Evolutionary conservation across 2,888 invertebrate genomes (phyloP).

Genomic region (Athalia cordata): DNA sequence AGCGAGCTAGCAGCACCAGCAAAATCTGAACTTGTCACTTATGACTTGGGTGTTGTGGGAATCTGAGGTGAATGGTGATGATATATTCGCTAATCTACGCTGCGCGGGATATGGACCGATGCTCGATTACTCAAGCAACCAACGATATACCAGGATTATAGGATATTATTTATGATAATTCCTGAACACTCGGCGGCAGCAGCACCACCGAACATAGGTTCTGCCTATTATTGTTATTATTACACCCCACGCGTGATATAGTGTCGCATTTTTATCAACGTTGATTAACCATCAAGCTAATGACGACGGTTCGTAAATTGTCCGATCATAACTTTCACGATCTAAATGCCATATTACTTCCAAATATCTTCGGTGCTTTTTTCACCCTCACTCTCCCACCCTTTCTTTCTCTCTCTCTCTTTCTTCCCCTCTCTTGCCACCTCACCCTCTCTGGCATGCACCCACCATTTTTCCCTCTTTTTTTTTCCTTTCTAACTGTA

Average conservation of each 20-base stretch:
- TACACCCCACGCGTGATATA: conserved; percentile 22
- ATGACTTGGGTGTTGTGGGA: conserved; percentile 10
- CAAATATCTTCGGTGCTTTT: conserved; percentile 37
- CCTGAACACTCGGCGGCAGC: conserved; percentile 12
- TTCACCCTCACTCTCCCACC: not conserved
- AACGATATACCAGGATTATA: conserved; percentile 2
- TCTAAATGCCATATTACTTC: conserved; percentile 32
- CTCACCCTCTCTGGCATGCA: conserved; percentile 38
- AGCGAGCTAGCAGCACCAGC: not conserved
- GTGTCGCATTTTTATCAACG: conserved; percentile 17
- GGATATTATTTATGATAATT: conserved; percentile 24
- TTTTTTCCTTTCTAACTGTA: conserved; percentile 41
- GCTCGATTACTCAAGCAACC: not conserved
- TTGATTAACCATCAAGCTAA: conserved; percentile 49
- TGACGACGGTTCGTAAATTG: conserved; percentile 48
- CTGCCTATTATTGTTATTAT: not conserved
- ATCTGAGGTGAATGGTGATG: conserved; percentile 30
- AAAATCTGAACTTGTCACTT: not conserved
- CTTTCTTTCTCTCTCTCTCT: conserved; percentile 22
- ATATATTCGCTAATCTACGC: conserved; percentile 15
- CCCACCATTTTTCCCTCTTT: conserved; percentile 20
- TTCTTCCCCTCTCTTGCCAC: conserved; percentile 24
- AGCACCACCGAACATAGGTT: conserved; percentile 10
- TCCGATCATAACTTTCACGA: conserved; percentile 33
- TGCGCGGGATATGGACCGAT: not conserved